A percentile compares a stretch with the other conserved stretches of the same genome.
phyloP scores from a whole-genome alignment of 1,140 invertebrate genomes.

The Zophobas atratus region DNA sequence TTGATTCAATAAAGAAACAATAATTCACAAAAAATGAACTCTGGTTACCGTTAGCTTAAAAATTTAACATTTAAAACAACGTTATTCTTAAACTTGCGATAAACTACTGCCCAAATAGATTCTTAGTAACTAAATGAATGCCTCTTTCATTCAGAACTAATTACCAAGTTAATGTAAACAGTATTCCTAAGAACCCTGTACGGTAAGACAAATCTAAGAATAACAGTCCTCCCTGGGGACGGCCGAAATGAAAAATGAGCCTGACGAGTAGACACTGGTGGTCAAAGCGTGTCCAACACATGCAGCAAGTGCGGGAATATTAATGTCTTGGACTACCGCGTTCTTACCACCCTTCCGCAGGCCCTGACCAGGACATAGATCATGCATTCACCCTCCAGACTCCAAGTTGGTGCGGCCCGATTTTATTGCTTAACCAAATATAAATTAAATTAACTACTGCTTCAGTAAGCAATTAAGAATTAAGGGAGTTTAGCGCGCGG shows the following conservation, averaged over 20 bases:
- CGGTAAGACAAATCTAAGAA: neutral
- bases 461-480: constrained; percentile 68
- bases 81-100: too few relatives aligned
- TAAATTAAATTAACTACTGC: constrained; percentile 69
- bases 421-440: constrained; percentile 68
- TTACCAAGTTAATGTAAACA: too few relatives aligned
- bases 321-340: constrained; percentile 67
- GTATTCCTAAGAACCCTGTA: neutral
- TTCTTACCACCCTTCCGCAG: constrained; percentile 64
- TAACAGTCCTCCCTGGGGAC: constrained; percentile 8
- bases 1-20: too few relatives aligned
- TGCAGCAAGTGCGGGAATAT: constrained; percentile 65
- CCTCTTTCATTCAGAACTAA: too few relatives aligned
- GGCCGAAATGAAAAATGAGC: neutral
- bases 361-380: constrained; percentile 65
- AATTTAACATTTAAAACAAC: too few relatives aligned
- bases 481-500: constrained; percentile 63
- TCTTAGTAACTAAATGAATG: too few relatives aligned
- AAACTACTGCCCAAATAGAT: too few relatives aligned
- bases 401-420: constrained; percentile 59
- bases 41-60: too few relatives aligned
- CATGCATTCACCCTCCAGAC: constrained; percentile 59
- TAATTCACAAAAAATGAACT: too few relatives aligned
- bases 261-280: constrained; percentile 54
- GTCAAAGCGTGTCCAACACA: constrained; percentile 63